Evolutionary conservation across 2,888 invertebrate genomes (phyloP).

Genomic region (Tetropium fuscum): DNA sequence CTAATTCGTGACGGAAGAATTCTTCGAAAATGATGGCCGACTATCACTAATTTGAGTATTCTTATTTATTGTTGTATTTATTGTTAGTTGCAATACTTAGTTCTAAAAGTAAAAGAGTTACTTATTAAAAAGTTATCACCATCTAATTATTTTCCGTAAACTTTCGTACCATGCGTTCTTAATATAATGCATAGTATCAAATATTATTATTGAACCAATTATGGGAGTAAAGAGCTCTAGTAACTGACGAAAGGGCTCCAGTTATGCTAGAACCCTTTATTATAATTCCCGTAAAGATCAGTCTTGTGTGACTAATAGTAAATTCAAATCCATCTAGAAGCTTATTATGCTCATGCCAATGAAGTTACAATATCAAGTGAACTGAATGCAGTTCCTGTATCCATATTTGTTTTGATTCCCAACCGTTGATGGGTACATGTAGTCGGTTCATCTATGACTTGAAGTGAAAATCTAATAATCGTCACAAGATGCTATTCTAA

Average conservation of each 20-base stretch:
- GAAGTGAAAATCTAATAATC: conserved; percentile 22
- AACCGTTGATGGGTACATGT: background rate
- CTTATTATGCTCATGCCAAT: background rate
- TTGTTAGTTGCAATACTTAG: too few relatives aligned
- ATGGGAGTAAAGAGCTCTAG: too few relatives aligned
- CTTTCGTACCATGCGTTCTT: too few relatives aligned
- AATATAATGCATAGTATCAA: too few relatives aligned
- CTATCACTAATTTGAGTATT: too few relatives aligned
- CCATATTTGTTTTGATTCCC: conserved; percentile 12
- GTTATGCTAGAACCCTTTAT: background rate
- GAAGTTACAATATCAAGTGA: conserved; percentile 9
- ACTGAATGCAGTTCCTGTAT: conserved; percentile 1
- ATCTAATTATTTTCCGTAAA: too few relatives aligned
- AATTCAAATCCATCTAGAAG: conserved; percentile 10
- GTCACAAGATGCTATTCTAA: conserved; percentile 21
- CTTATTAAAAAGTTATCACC: too few relatives aligned
- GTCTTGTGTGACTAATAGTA: conserved; percentile 16
- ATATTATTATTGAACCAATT: too few relatives aligned
- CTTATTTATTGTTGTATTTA: too few relatives aligned
- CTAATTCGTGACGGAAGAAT: too few relatives aligned
- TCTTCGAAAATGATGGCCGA: too few relatives aligned
- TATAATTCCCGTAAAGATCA: background rate
- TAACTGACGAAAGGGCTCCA: background rate
- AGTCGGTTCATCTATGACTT: conserved; percentile 19
- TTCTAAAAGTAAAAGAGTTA: too few relatives aligned